Percentiles rank a stretch among this genome's conserved stretches.
phyloP scores from a whole-genome alignment of 2,797 vertebrate species.

The Malurus splendens region DNA sequence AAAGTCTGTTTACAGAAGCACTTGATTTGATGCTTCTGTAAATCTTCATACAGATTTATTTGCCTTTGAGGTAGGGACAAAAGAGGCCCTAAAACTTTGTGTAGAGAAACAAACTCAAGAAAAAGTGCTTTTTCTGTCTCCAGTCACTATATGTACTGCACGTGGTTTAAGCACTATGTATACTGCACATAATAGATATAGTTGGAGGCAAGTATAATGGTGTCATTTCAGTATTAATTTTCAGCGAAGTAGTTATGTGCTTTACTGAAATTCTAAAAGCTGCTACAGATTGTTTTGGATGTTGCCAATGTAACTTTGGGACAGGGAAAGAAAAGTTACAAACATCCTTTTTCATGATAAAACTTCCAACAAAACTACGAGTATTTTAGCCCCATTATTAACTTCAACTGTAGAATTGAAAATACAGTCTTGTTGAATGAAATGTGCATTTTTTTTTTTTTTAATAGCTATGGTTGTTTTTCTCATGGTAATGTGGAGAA shows the following conservation, averaged over 20 bases:
- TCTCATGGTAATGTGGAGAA: neutral
- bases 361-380: neutral
- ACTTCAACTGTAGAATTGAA: neutral
- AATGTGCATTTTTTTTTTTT: neutral
- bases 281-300: neutral
- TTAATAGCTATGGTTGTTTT: neutral
- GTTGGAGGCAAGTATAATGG: neutral
- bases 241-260: neutral
- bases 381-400: neutral
- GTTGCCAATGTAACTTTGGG: neutral
- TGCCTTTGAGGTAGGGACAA: neutral
- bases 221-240: neutral
- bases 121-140: neutral
- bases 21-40: neutral
- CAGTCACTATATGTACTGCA: neutral
- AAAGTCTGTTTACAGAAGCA: neutral
- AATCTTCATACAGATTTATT: neutral
- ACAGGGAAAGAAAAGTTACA: neutral
- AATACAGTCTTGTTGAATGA: neutral
- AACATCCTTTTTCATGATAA: rapidly evolving
- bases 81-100: neutral
- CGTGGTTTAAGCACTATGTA: neutral
- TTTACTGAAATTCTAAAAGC: neutral
- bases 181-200: neutral
- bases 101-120: neutral